Conservation (phyloP, 2,113 vertebrate species). For the Micromys minutus region DNA sequence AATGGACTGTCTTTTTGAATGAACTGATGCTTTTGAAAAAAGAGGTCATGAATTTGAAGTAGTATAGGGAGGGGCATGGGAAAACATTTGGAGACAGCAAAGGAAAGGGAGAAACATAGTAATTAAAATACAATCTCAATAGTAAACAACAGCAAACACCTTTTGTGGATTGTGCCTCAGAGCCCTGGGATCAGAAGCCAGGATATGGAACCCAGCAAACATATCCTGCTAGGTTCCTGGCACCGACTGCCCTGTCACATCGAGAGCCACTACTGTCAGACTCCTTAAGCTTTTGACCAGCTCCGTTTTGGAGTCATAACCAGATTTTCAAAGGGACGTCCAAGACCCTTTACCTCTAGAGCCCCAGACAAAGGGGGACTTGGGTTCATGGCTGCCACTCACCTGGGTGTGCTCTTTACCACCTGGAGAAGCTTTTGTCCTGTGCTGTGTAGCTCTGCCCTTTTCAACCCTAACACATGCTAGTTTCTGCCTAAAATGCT, state of each 20-base stretch:
- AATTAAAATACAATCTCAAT: not conserved
- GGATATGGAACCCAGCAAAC: not conserved
- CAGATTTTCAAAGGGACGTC: not conserved
- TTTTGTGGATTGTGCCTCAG: not conserved
- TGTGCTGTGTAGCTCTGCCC: accelerated
- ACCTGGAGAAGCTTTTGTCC: not conserved
- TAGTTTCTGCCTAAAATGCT: not conserved
- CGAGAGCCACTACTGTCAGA: not conserved
- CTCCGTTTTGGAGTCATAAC: accelerated
- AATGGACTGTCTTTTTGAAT: too few species aligned
- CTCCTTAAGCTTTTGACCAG: not conserved
- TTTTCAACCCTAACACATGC: not conserved
- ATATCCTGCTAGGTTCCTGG: not conserved
- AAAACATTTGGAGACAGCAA: not conserved
- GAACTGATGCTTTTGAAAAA: not conserved
- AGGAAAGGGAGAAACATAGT: not conserved
- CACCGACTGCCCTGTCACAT: not conserved
- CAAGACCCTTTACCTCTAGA: not conserved
- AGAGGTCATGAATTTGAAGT: not conserved
- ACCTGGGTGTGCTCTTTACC: too few species aligned
- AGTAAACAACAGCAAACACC: not conserved
- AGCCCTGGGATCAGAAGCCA: not conserved
- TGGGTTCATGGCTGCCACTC: not conserved
- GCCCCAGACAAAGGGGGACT: too few species aligned
- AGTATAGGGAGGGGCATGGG: not conserved